Evolutionary conservation across 2,888 invertebrate species (phyloP), one percentile per base, ranked within the genome.

Genomic region (Psylliodes chrysocephalus): DNA sequence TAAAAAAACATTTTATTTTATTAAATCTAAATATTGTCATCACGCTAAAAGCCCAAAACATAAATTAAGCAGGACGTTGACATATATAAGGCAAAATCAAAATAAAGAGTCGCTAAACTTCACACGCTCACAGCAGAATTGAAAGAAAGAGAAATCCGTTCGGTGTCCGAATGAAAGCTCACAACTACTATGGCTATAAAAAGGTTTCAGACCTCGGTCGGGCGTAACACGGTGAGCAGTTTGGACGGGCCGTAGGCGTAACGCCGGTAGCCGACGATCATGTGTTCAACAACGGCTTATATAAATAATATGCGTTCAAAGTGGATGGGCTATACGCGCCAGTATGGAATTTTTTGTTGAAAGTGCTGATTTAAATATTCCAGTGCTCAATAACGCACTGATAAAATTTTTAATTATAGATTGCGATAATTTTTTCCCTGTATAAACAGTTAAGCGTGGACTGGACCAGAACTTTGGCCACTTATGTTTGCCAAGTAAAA

Each of bases 191-290:
- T 47, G 62, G 57, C 60, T 54, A 63, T 60, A 53, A 63, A 65
- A 65, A 64, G 64, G 64, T 64, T 53, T 47, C 60, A 54, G 65
- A 53, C 64, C 57, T 65, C 62, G 47, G 65, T 66, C 46, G 64
- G 44, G 68, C 62, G 67, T 68, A 68, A 60, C 38, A 19, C 68
- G 59, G 70, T 60, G 65, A 65, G 60, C 5, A 53, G 49, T 35
- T 51, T 60, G 7, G 53, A 53, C 64, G 51, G 33, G 35, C 60
- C 55, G 66, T 60, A 64, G 64, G 70, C 64, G 70, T 68, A 70
- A 68, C 64, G 7, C 60, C 57, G 68, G 63, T 62, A 62, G 68
- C 64, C 35, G 14, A 18, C 52, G 52, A 66, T 68, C 68, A 68
- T 66, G 68, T 68, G 68, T 40, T 66, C 55, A 15, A 56, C 63